Evolutionary conservation across 1,140 invertebrate species (phyloP), one percentile per base, ranked within the genome.

Genomic region (Polypedilum pembai): DNA sequence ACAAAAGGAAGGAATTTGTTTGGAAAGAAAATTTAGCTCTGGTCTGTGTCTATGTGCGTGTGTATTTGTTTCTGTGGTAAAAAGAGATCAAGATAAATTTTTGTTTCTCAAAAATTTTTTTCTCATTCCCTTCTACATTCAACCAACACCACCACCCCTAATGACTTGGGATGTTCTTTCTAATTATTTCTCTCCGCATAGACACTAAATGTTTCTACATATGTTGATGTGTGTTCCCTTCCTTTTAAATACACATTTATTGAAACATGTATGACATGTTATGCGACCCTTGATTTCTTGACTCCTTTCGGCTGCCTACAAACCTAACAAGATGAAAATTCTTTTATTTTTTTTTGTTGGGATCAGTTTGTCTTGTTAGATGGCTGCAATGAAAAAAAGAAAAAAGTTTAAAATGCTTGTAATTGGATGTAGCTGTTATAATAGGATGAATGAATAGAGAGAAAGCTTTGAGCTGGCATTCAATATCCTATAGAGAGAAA

Each of bases 51-150:
- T n/a, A 56, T 56, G 45, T n/a, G 12, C 10, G 12, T 56, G 45
- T 56, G 12, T 12, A 56, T 56, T n/a, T 15, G 15, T 56, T 56
- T 56, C 15, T 56, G 45, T 56, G 45, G 45, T 56, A 15, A 56
- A 56, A 56, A 56, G 12, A 56, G 45, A 56, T 56, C 45, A 56
- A 56, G 45, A 56, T 56, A 56, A 56, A 56, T 56, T 56, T 56
- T 56, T 56, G 12, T 56, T 56, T 56, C 45, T 56, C 45, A 15
- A 15, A 56, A 56, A 56, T 56, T 56, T 12, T 12, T n/a, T 56
- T 45, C 8, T 15, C 8, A 45, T 2, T 45, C 15, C 41, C 41
- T 15, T 45, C 41, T 45, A 1, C 8, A 45, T 45, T 45, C 24
- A 33, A 33, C 24, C 24, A 33, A 1, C 24, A n/a, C n/a, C n/a